A percentile compares a stretch with the other conserved stretches of the same genome.
Evolutionary conservation across 2,888 invertebrate species (phyloP).

Genomic region (Dryobota labecula): DNA sequence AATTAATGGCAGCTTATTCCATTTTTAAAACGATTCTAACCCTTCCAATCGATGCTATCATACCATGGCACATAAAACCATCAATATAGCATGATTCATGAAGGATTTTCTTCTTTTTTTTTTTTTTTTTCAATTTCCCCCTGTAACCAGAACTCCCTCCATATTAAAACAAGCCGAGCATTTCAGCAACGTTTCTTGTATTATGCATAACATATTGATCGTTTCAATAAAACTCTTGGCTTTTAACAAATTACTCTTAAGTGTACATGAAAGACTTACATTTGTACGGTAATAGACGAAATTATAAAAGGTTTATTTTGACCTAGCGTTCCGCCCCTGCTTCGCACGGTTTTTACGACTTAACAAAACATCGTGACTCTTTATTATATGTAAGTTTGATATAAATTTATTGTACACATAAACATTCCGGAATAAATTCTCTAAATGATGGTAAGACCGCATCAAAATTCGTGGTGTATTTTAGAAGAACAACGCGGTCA

Average conservation of each 20-base stretch:
- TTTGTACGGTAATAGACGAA: constrained; percentile 44
- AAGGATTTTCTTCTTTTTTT: too few species aligned
- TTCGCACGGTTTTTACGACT: too few species aligned
- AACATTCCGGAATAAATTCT: neutral
- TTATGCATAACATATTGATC: constrained; percentile 41
- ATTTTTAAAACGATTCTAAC: constrained; percentile 49
- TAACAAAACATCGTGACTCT: too few species aligned
- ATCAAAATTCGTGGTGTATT: too few species aligned
- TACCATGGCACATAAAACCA: constrained; percentile 40
- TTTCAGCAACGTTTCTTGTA: constrained; percentile 39
- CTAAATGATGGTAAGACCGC: too few species aligned
- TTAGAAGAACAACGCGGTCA: neutral
- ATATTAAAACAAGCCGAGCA: constrained; percentile 28
- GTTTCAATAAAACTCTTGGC: constrained; percentile 54
- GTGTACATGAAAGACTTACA: constrained; percentile 41
- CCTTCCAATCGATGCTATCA: constrained; percentile 43
- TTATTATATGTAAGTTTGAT: too few species aligned
- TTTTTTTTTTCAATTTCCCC: constrained; percentile 55
- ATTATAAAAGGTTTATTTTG: constrained; percentile 29
- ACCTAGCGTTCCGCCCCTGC: too few species aligned
- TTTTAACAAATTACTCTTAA: constrained; percentile 62
- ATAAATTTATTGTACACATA: neutral
- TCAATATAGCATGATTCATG: constrained; percentile 39
- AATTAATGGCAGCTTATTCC: constrained; percentile 20
- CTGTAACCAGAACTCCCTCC: constrained; percentile 43